Percentiles rank a stretch among this genome's conserved stretches.
Conservation (phyloP, 2,888 invertebrate genomes). For the Geophilus truncorum region DNA sequence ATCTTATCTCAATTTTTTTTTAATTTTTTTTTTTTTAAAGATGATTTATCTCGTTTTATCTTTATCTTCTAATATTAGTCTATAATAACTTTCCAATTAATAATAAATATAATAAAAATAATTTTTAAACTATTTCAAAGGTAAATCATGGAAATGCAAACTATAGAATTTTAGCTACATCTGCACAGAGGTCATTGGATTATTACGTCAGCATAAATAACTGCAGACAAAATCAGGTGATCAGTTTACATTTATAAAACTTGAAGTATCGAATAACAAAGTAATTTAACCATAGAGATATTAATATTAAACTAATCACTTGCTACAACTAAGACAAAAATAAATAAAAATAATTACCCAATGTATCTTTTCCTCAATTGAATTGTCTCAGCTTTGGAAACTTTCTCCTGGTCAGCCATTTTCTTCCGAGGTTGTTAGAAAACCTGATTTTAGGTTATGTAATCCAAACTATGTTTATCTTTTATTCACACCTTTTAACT, state of each 20-base stretch:
- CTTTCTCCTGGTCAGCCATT: slow-evolving; percentile 32
- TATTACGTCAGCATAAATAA: background rate
- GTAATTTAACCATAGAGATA: background rate
- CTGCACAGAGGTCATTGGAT: too few relatives aligned
- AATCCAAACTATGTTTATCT: too few relatives aligned
- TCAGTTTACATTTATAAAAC: background rate
- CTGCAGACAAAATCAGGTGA: background rate
- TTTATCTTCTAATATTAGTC: too few relatives aligned
- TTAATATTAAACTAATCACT: background rate
- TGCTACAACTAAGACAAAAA: too few relatives aligned
- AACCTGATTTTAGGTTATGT: background rate
- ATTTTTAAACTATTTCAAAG: too few relatives aligned
- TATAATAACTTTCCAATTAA: too few relatives aligned
- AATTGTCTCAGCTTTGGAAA: slow-evolving; percentile 32
- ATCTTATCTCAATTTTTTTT: too few relatives aligned
- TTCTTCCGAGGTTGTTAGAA: background rate
- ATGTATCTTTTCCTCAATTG: slow-evolving; percentile 30
- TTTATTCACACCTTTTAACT: too few relatives aligned
- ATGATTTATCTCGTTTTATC: too few relatives aligned
- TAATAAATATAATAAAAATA: too few relatives aligned
- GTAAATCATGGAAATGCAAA: background rate
- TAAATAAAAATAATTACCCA: slow-evolving; percentile 11
- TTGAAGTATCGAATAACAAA: background rate
- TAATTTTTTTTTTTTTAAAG: too few relatives aligned
- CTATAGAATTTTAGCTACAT: too few relatives aligned